Percentiles rank a stretch among this genome's conserved stretches.
Conservation (phyloP, 2,797 vertebrate genomes). For the Chiroxiphia lanceolata region DNA sequence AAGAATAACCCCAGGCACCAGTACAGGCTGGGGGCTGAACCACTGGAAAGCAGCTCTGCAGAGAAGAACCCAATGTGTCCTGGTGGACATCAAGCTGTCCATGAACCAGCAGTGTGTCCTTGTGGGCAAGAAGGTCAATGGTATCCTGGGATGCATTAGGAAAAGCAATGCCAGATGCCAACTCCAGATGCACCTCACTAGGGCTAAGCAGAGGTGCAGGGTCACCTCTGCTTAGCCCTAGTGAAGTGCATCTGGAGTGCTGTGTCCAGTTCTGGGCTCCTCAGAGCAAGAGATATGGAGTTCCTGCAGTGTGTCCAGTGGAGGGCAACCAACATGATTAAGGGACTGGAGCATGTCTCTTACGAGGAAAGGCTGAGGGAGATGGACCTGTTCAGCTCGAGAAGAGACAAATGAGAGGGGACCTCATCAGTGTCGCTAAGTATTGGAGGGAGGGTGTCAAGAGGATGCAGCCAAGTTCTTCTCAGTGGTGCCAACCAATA, state of each 20-base stretch:
- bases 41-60: not conserved
- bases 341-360: not conserved
- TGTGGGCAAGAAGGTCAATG: not conserved
- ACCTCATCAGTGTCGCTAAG: not conserved
- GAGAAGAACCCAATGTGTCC: not conserved
- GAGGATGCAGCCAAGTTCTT: not conserved
- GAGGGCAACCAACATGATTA: not conserved
- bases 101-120: not conserved
- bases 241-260: accelerated
- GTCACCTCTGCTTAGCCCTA: accelerated
- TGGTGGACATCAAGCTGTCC: not conserved
- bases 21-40: accelerated
- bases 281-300: not conserved
- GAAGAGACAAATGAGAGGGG: not conserved
- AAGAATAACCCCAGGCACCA: not conserved
- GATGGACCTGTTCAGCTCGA: accelerated
- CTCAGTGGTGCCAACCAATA: not conserved
- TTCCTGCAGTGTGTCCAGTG: not conserved
- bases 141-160: too few relatives aligned
- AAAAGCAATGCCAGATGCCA: accelerated
- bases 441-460: not conserved
- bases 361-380: not conserved
- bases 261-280: not conserved
- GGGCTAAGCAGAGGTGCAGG: too few relatives aligned
- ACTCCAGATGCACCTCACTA: too few relatives aligned